These are phyloP conservation scores for Hydrolagus affinis DNA, from an alignment of 2,113 vertebrate species.

Conservation along the genomic window DNA sequence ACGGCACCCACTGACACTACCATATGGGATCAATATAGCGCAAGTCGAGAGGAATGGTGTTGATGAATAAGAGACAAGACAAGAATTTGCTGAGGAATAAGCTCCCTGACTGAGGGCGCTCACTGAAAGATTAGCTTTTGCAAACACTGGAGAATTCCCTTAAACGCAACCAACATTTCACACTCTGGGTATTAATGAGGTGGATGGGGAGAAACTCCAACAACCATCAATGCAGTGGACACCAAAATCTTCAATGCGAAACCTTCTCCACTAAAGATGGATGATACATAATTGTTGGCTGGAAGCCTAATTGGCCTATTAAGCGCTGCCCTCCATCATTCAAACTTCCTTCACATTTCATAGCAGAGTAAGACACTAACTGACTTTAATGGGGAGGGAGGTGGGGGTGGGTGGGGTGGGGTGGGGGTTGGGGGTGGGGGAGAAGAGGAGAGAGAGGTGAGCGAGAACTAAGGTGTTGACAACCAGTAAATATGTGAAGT, in stretches of 20 bases:
- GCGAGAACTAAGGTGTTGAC: not conserved
- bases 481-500: not conserved
- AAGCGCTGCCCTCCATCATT: not conserved
- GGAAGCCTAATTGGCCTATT: conserved; percentile 10
- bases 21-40: not conserved
- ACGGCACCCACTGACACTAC: conserved; percentile 28
- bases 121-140: not conserved
- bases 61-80: conserved; percentile 17
- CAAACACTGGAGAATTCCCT: conserved; percentile 21
- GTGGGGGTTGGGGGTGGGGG: no score
- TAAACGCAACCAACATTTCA: conserved; percentile 27
- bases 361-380: not conserved
- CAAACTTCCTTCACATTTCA: not conserved
- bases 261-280: not conserved
- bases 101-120: not conserved
- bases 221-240: not conserved
- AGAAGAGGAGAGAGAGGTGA: not conserved
- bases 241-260: conserved; percentile 6
- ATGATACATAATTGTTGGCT: not conserved
- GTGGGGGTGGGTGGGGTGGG: no score
- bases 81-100: conserved; percentile 35
- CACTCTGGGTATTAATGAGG: conserved; percentile 36
- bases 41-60: accelerated
- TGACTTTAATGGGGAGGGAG: not conserved
- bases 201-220: conserved; percentile 40